phyloP scores from a whole-genome alignment of 2,113 vertebrate genomes.

The Xiphorhynchus elegans region DNA sequence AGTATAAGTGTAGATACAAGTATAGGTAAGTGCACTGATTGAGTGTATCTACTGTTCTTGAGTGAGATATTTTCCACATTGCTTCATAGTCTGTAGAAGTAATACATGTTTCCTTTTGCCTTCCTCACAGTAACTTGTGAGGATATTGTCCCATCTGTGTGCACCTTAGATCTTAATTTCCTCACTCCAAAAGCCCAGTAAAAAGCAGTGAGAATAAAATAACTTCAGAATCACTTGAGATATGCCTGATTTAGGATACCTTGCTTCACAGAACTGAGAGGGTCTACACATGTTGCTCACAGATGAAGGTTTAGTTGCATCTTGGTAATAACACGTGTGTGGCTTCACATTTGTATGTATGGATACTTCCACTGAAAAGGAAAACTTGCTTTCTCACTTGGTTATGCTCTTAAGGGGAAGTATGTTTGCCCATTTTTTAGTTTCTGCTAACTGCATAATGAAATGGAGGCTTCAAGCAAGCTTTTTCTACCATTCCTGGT shows the following conservation, averaged over 20 bases:
- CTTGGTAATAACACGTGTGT: neutral
- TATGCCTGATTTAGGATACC: neutral
- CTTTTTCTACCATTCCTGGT: neutral
- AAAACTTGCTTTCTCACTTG: neutral
- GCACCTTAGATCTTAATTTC: neutral
- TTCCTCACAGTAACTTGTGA: neutral
- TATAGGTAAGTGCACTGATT: neutral
- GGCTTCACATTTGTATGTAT: neutral
- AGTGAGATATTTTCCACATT: neutral
- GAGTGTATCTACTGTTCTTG: neutral
- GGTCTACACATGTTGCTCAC: neutral
- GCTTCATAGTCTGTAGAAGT: neutral
- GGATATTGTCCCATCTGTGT: neutral
- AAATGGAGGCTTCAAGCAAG: neutral
- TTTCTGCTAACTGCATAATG: neutral
- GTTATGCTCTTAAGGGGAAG: neutral
- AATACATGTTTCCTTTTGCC: neutral
- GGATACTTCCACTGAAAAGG: neutral
- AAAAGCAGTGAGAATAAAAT: neutral
- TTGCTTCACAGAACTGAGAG: neutral
- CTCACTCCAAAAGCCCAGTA: neutral
- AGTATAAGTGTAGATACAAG: neutral
- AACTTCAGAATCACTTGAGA: neutral
- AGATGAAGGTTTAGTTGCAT: neutral
- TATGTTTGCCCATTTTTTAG: neutral